Conservation (phyloP, 2,797 vertebrate species). For the Sternotherus odoratus region DNA sequence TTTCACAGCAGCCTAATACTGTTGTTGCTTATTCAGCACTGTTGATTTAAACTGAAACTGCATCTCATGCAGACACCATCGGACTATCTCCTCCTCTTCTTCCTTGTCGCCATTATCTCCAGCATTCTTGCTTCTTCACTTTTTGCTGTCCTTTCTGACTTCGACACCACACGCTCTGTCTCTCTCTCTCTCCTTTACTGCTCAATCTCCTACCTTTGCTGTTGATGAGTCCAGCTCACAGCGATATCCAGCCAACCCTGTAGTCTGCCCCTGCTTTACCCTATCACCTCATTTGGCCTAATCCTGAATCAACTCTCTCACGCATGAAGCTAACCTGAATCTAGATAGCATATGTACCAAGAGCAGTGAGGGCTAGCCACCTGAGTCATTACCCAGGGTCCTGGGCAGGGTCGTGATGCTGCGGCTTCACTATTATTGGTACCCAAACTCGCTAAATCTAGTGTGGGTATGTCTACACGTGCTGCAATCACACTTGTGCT, state of each 20-base stretch:
- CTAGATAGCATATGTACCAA: not conserved
- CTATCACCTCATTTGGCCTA: not conserved
- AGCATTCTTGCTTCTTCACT: accelerated
- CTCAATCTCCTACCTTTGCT: not conserved
- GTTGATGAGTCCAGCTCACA: not conserved
- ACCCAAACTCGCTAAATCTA: not conserved
- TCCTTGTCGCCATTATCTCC: not conserved
- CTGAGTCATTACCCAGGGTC: too few species aligned
- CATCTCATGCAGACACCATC: not conserved
- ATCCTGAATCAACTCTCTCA: not conserved
- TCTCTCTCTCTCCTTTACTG: not conserved
- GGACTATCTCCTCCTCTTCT: not conserved
- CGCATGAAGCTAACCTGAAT: too few species aligned
- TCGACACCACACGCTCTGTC: not conserved
- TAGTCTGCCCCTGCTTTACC: not conserved
- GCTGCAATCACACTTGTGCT: not conserved
- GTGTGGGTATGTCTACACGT: not conserved
- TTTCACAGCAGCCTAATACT: slow-evolving; percentile 67
- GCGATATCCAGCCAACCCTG: not conserved
- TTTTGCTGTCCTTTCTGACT: not conserved
- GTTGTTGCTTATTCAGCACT: slow-evolving; percentile 70
- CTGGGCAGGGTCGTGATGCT: not conserved
- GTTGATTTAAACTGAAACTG: slow-evolving; percentile 45
- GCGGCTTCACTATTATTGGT: not conserved
- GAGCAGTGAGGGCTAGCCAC: not conserved